A percentile compares a stretch with the other conserved stretches of the same genome.
These are phyloP conservation scores for Calameuta pallipes DNA, from an alignment of 2,888 invertebrate genomes.

Conservation along the genomic window DNA sequence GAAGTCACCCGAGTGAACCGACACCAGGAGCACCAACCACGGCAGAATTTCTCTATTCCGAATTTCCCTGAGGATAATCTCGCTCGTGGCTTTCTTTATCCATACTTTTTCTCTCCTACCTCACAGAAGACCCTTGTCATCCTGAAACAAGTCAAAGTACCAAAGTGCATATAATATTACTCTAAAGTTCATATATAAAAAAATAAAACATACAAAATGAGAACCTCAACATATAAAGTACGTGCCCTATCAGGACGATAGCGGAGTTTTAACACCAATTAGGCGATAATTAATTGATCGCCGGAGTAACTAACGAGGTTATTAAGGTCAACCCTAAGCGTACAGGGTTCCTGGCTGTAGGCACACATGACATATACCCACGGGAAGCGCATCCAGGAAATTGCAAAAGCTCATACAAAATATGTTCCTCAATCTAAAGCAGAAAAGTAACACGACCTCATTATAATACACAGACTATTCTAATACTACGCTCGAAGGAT, in stretches of 20 bases:
- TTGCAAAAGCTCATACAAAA: neutral
- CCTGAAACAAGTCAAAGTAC: neutral
- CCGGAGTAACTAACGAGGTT: conserved; percentile 52
- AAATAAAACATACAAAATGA: neutral
- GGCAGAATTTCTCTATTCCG: conserved; percentile 3
- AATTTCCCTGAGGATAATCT: neutral
- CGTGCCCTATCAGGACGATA: conserved; percentile 22
- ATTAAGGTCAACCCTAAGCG: conserved; percentile 48
- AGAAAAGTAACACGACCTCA: neutral
- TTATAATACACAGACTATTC: neutral
- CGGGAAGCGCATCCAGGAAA: conserved; percentile 3
- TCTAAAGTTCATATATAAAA: neutral
- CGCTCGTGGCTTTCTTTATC: conserved; percentile 7
- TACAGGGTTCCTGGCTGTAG: neutral
- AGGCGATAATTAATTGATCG: conserved; percentile 58
- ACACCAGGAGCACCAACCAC: conserved; percentile 5
- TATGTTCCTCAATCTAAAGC: neutral
- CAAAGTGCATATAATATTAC: neutral
- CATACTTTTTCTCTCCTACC: neutral
- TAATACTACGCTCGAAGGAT: neutral
- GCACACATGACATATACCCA: neutral
- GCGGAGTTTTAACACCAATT: conserved; percentile 53
- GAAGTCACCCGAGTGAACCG: conserved; percentile 45
- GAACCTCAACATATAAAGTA: neutral
- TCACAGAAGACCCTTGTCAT: neutral